Base-by-base conservation (phyloP, 2,888 invertebrate genomes). In the Morpho helenor region DNA sequence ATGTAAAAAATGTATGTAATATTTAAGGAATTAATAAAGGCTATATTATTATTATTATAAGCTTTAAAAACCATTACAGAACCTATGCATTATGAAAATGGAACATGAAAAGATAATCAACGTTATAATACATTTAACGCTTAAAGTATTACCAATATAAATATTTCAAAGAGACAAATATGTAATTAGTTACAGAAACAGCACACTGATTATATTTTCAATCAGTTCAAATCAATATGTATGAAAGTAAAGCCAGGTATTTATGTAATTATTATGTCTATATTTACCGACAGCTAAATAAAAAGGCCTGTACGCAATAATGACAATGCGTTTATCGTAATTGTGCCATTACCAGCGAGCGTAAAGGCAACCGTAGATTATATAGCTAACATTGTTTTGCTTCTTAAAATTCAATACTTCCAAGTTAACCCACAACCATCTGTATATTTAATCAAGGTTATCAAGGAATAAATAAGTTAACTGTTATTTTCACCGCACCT, bases 261-360 rank as follows among this genome's bases (percentile, higher is more conserved):
- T 64, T 68, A 66, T 66, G 63, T 67, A 65, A 67, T 66, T 67
- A 68, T 68, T 64, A 66, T 64, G 67, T 70, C 63, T 62, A 60
- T 64, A 66, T 68, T 63, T 64, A 65, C 59, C 52, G 61, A 62
- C 59, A 59, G 59, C 56, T 61, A 63, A 65, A 67, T 66, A 69
- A 67, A 70, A 68, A 67, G 59, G 56, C 63, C 58, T 65, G 49
- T 60, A 68, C 64, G 63, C 66, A 66, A 68, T 68, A 69, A 67
- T 68, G 66, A 69, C 70, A 68, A 69, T 66, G 66, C 66, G 62
- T 68, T 69, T 69, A 69, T 63, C 63, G 65, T 66, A 70, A 68
- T 68, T 62, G 66, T 57, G 56, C 62, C 60, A 62, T 62, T 66
- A 66, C 61, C 57, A 60, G 56, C 53, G 39, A n/a, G 54, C 49